Percentiles rank a stretch among this genome's conserved stretches.
phyloP scores from a whole-genome alignment of 64 coral and sea anemone genomes.

The Astreopora myriophthalma region DNA sequence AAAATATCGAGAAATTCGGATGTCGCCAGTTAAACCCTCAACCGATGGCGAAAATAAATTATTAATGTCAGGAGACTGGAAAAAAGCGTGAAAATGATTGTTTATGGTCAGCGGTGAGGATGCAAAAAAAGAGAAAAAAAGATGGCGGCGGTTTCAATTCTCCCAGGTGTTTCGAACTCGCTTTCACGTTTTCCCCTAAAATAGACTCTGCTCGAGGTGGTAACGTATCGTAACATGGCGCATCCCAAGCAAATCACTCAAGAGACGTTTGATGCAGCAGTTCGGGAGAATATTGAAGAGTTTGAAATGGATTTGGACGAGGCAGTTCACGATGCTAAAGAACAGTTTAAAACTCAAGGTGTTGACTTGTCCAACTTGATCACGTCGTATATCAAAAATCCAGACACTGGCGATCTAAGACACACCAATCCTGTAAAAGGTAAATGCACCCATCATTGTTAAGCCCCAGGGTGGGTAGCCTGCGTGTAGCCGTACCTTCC shows the following conservation, averaged over 20 bases:
- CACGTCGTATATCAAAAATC: slow-evolving; percentile 67
- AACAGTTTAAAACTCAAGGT: slow-evolving; percentile 81
- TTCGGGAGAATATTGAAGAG: slow-evolving; percentile 90
- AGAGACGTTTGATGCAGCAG: slow-evolving; percentile 86
- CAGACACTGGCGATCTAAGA: slow-evolving; percentile 53
- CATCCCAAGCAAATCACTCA: slow-evolving; percentile 78
- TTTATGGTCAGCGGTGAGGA: not conserved
- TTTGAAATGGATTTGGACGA: slow-evolving; percentile 93
- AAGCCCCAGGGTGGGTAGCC: no score
- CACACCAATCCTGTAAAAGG: slow-evolving; percentile 90
- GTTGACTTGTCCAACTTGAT: slow-evolving; percentile 89
- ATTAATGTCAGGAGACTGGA: not conserved
- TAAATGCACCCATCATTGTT: no score
- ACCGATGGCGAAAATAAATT: not conserved
- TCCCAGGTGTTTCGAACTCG: not conserved
- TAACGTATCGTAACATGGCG: slow-evolving; percentile 42
- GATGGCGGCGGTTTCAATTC: slow-evolving; percentile 3
- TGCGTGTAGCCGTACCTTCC: no score
- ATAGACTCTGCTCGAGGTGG: not conserved
- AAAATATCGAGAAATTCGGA: not conserved
- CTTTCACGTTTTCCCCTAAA: not conserved
- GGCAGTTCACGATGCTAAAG: slow-evolving; percentile 61
- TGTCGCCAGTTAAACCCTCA: not conserved
- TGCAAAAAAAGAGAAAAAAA: not conserved
- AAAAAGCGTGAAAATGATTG: not conserved